Evolutionary conservation across 2,888 invertebrate species (phyloP), one percentile per base, ranked within the genome.

Genomic region (Ochlodes sylvanus): DNA sequence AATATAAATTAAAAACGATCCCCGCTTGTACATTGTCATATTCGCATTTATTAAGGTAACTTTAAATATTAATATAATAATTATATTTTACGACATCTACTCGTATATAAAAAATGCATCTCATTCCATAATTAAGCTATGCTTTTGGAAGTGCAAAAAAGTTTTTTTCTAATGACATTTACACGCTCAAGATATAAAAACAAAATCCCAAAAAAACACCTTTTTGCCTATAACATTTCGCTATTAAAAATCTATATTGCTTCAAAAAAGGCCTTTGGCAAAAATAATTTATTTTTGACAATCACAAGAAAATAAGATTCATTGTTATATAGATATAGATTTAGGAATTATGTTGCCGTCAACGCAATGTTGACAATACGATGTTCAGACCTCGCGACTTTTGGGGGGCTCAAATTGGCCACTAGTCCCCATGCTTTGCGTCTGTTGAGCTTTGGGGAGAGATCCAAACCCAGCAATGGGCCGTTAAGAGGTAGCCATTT

Each of bases 171-270:
- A 44, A 19, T 50, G 19, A 50, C 50, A 19, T 12, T 19, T 19
- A 4, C 15, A 15, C 44, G 15, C 27, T 38, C 38, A 50, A 4
- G 5, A 19, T 50, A 50, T 12, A 47, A 50, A 50, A 50, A 50
- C 50, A 19, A 50, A 50, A 4, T 38, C 38, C 10, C 38, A 38
- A 50, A 50, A 50, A 50, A 50, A 10, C 7, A 15, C 17, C 17
- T 47, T 47, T 50, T 50, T 50, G 50, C 17, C 10, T 12, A 12
- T 9, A 14, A 47, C 50, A 19, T 50, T 50, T 50, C 17, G 19
- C 50, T 50, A 19, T 50, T 50, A 50, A 47, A 50, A 47, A 50
- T 50, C 19, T 50, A 50, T 50, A 50, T 50, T 50, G 50, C 50
- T 50, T 50, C 12, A 19, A 19, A 50, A 15, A 17, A 50, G 50